phyloP scores from a whole-genome alignment of 1,140 invertebrate genomes.

The Heliconius eleuchia region DNA sequence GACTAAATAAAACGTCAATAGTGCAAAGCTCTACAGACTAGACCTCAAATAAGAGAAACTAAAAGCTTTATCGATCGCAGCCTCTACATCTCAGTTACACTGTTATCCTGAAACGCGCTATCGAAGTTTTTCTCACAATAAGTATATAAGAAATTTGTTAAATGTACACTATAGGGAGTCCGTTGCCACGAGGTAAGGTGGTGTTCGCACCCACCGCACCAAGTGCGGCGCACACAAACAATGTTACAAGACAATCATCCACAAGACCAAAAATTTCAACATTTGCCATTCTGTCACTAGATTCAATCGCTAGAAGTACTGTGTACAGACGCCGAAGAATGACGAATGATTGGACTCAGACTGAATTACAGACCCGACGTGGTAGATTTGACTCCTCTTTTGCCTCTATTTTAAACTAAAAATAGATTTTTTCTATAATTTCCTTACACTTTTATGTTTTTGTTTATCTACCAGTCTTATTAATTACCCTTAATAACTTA shows the following conservation, averaged over 20 bases:
- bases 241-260: constrained; percentile 27
- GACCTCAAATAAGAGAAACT: background rate
- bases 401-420: background rate
- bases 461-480: background rate
- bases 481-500: no score
- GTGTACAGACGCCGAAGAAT: constrained; percentile 62
- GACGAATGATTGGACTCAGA: constrained; percentile 72
- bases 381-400: constrained; percentile 69
- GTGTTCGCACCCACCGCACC: constrained; percentile 59
- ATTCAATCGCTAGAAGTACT: constrained; percentile 69
- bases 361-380: constrained; percentile 59
- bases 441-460: background rate
- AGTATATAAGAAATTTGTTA: background rate
- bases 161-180: constrained; percentile 50
- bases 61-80: background rate
- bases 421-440: background rate
- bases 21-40: background rate
- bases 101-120: constrained; percentile 2
- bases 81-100: background rate
- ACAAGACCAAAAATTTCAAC: constrained; percentile 59
- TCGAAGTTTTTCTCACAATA: background rate
- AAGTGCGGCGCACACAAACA: constrained; percentile 56
- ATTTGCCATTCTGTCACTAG: constrained; percentile 76
- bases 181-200: constrained; percentile 60
- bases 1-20: background rate